A percentile compares a stretch with the other conserved stretches of the same genome.
These are phyloP conservation scores for Sigmodon hispidus DNA, from an alignment of 2,113 vertebrate species.

Conservation along the genomic window DNA sequence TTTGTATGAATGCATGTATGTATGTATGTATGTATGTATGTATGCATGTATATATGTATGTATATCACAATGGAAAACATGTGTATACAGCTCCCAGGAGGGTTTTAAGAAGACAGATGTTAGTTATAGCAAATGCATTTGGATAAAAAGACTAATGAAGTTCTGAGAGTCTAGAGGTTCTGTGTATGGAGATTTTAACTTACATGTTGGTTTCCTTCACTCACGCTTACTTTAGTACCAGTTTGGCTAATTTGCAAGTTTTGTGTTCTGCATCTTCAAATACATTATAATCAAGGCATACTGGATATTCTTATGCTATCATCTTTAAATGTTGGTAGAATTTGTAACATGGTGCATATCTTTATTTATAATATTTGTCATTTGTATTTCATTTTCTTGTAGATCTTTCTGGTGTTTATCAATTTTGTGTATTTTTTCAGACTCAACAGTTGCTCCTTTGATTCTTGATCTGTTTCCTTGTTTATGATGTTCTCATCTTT, in stretches of 20 bases:
- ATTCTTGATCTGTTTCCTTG: not conserved
- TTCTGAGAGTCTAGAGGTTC: not conserved
- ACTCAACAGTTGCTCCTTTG: not conserved
- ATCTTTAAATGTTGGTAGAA: not conserved
- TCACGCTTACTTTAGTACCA: not conserved
- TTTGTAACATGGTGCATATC: not conserved
- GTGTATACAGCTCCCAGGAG: not conserved
- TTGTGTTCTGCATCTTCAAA: not conserved
- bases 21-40: too few species aligned
- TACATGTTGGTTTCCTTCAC: not conserved
- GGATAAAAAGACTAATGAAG: not conserved
- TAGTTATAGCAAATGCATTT: not conserved
- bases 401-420: not conserved
- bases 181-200: not conserved
- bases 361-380: not conserved
- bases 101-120: not conserved
- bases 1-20: too few species aligned
- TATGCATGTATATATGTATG: not conserved
- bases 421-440: not conserved
- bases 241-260: not conserved
- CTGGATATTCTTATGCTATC: not conserved
- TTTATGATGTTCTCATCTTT: not conserved
- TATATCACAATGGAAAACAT: not conserved
- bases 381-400: not conserved
- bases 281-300: not conserved